phyloP scores from a whole-genome alignment of 2,113 vertebrate genomes.

The Hyaena hyaena region DNA sequence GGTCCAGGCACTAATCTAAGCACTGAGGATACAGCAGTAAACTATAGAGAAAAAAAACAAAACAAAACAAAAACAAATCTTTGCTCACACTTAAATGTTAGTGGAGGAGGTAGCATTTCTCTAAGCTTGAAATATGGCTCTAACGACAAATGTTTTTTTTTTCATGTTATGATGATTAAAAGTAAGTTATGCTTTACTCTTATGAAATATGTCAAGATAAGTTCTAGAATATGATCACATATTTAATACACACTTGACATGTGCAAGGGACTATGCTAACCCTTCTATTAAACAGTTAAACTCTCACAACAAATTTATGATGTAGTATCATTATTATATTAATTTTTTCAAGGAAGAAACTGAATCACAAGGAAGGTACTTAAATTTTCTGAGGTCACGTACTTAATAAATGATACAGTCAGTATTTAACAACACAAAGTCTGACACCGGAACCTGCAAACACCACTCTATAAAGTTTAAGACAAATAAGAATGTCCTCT shows the following conservation, averaged over 20 bases:
- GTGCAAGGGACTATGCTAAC: background rate
- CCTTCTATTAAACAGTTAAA: background rate
- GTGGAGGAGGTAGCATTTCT: background rate
- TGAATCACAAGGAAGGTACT: background rate
- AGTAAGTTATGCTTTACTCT: background rate
- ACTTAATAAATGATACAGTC: background rate
- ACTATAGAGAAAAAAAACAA: background rate
- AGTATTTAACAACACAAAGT: background rate
- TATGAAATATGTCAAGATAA: background rate
- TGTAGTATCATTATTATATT: background rate
- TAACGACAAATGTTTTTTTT: background rate
- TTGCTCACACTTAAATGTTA: background rate
- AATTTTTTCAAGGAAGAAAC: background rate
- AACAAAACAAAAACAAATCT: background rate
- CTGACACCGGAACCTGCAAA: background rate
- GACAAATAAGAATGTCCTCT: constrained; percentile 29
- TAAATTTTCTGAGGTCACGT: background rate
- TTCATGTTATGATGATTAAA: background rate
- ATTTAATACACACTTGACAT: background rate
- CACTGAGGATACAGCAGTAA: background rate
- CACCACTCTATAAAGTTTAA: background rate
- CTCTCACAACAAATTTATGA: background rate
- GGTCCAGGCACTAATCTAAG: background rate
- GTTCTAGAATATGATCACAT: background rate
- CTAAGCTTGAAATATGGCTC: background rate